Evolutionary conservation across 2,888 invertebrate species (phyloP).

Genomic region (Torymus aiolomorphi): DNA sequence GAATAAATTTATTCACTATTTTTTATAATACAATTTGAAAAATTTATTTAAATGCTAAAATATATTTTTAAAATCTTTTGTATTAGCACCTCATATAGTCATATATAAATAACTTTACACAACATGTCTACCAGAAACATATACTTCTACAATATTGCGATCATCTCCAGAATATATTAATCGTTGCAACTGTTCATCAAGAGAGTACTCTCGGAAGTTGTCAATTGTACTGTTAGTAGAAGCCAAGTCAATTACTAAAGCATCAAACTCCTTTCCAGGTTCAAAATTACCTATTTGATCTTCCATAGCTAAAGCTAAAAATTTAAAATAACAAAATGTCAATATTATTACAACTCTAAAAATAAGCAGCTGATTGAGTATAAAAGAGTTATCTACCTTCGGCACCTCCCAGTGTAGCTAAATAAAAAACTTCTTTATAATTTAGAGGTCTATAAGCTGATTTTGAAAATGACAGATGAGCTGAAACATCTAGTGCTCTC

Average conservation of each 20-base stretch:
- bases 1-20: too few relatives aligned
- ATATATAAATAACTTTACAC: conserved; percentile 66
- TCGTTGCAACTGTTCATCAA: conserved; percentile 82
- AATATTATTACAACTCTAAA: neutral
- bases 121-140: conserved; percentile 83
- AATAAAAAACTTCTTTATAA: conserved; percentile 87
- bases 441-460: conserved; percentile 78
- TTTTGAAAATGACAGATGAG: conserved; percentile 79
- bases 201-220: conserved; percentile 77
- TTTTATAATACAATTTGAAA: conserved; percentile 4
- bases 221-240: conserved; percentile 77
- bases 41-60: neutral
- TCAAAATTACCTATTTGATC: conserved; percentile 87
- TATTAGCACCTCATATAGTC: conserved; percentile 7
- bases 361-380: too few relatives aligned
- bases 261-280: conserved; percentile 91
- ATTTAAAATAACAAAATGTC: conserved; percentile 56
- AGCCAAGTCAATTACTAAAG: conserved; percentile 85
- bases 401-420: conserved; percentile 93
- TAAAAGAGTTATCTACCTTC: conserved; percentile 77
- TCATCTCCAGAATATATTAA: conserved; percentile 90
- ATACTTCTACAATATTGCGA: conserved; percentile 86
- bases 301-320: conserved; percentile 84
- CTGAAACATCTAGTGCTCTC: conserved; percentile 85
- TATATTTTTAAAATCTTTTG: conserved; percentile 19